Conservation (phyloP, 2,888 invertebrate species). For the Xanthorhoe designata region DNA sequence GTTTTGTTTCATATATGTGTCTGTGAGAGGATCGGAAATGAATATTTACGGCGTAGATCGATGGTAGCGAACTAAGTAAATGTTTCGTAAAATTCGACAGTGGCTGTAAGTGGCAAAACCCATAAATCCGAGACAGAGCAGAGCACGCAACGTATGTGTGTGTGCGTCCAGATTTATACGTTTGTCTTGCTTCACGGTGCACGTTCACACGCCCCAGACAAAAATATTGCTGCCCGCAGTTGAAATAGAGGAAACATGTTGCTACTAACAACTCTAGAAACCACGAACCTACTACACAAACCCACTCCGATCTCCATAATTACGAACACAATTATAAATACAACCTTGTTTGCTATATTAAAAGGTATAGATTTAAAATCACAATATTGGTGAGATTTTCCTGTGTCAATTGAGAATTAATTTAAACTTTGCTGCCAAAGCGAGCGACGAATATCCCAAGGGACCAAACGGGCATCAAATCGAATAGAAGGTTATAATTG, state of each 20-base stretch:
- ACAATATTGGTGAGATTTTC: conserved; percentile 69
- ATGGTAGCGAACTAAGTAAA: conserved; percentile 33
- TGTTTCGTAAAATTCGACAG: conserved; percentile 61
- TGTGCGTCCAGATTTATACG: conserved; percentile 69
- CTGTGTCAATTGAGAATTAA: conserved; percentile 82
- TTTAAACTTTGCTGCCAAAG: conserved; percentile 81
- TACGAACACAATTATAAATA: conserved; percentile 45
- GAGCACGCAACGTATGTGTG: conserved; percentile 71
- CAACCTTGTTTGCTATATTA: conserved; percentile 56
- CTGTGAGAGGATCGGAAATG: conserved; percentile 23
- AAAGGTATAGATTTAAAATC: conserved; percentile 69
- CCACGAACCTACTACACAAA: conserved; percentile 17
- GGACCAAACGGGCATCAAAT: conserved; percentile 79
- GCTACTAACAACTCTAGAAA: conserved; percentile 28
- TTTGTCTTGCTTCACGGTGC: conserved; percentile 62
- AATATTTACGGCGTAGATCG: conserved; percentile 25
- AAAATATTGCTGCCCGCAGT: conserved; percentile 56
- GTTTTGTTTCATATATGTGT: conserved; percentile 36
- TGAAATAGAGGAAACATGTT: conserved; percentile 41
- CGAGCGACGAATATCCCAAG: conserved; percentile 71
- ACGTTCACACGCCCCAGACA: conserved; percentile 58
- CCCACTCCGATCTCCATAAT: conserved; percentile 18
- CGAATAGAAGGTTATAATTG: conserved; percentile 82
- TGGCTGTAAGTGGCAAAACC: conserved; percentile 58
- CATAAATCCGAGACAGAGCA: conserved; percentile 67